Conservation (phyloP, 2,797 vertebrate species). For the Myotis myotis region DNA sequence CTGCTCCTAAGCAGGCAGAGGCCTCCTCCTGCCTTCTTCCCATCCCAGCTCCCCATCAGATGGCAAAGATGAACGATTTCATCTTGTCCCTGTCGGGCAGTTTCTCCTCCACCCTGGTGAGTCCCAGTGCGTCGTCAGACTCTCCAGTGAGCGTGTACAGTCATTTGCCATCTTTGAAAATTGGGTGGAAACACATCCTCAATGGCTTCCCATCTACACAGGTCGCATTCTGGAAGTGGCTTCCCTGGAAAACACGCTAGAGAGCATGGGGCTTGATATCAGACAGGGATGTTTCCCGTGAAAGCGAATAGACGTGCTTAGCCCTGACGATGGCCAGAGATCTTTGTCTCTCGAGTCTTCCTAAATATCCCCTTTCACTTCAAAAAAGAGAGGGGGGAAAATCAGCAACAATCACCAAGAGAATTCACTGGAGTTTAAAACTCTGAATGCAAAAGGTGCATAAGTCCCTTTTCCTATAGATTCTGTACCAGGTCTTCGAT, state of each 20-base stretch:
- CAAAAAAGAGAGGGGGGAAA: background rate
- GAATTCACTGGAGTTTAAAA: background rate
- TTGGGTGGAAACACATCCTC: background rate
- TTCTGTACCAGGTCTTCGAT: background rate
- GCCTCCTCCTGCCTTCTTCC: background rate
- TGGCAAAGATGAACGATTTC: background rate
- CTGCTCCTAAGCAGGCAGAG: background rate
- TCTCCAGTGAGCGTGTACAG: background rate
- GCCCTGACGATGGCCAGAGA: no score
- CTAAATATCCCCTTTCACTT: background rate
- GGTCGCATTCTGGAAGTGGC: background rate
- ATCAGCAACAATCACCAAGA: background rate
- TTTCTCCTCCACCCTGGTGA: background rate
- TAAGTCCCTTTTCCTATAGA: background rate
- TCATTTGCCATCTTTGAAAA: background rate
- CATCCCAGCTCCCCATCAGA: background rate
- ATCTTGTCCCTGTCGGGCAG: background rate
- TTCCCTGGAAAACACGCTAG: background rate
- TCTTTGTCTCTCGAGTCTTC: background rate
- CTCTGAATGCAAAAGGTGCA: background rate
- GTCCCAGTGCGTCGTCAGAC: background rate
- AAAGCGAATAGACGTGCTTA: background rate
- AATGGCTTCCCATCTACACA: background rate
- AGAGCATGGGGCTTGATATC: background rate
- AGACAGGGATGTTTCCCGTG: rapidly evolving